These are phyloP conservation scores for Colinus virginianus DNA, from an alignment of 2,113 vertebrate genomes.

Conservation along the genomic window DNA sequence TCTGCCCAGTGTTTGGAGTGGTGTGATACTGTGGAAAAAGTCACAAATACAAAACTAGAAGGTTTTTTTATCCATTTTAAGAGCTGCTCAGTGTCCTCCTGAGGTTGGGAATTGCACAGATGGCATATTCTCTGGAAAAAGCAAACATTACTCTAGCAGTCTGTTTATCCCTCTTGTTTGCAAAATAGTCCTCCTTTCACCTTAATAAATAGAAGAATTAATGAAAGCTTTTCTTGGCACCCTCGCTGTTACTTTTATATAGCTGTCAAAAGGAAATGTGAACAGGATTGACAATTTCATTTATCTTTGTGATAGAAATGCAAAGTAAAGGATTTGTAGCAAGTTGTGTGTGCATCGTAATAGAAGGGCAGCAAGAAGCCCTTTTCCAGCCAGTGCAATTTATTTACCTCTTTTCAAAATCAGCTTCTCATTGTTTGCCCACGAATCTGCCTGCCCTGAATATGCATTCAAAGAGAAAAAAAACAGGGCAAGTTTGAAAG, in stretches of 20 bases:
- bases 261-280: conserved; percentile 51
- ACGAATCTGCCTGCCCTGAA: conserved; percentile 57
- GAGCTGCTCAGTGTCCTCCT: background rate
- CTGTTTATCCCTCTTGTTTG: conserved; percentile 46
- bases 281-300: conserved; percentile 64
- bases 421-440: conserved; percentile 59
- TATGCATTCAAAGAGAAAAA: conserved; percentile 49
- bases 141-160: background rate
- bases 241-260: conserved; percentile 48
- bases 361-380: conserved; percentile 58
- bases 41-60: background rate
- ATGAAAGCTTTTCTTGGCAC: conserved; percentile 48
- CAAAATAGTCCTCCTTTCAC: conserved; percentile 46
- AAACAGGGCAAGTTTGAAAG: conserved; percentile 59
- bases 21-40: background rate
- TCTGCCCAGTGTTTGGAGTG: background rate
- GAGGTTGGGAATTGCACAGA: background rate
- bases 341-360: conserved; percentile 49
- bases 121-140: background rate
- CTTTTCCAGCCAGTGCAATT: conserved; percentile 60
- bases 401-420: conserved; percentile 74
- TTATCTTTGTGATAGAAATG: conserved; percentile 69
- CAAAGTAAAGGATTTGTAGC: conserved; percentile 61
- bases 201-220: conserved; percentile 63
- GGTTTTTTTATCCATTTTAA: background rate